These are phyloP conservation scores for Machimus atricapillus DNA, from an alignment of 2,888 invertebrate species.

Conservation along the genomic window DNA sequence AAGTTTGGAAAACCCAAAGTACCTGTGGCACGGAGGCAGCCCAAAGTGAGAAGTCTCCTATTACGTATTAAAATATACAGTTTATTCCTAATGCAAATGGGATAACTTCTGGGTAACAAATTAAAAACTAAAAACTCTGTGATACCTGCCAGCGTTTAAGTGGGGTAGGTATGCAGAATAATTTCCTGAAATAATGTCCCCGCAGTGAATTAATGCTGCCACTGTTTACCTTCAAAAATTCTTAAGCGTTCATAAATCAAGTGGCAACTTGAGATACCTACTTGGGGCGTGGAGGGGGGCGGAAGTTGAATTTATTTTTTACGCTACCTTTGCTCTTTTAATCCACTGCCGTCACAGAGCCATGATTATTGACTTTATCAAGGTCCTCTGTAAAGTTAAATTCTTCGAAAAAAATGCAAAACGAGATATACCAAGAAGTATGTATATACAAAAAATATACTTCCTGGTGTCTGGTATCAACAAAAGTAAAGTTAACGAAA, in stretches of 20 bases:
- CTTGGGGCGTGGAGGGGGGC: not conserved
- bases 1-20: not conserved
- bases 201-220: not conserved
- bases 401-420: not conserved
- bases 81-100: conserved; percentile 26
- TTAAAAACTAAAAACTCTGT: not conserved
- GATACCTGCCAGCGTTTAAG: not conserved
- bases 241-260: not conserved
- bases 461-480: too few relatives aligned
- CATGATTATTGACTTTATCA: not conserved
- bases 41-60: conserved; percentile 8
- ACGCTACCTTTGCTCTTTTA: not conserved
- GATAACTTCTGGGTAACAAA: conserved; percentile 14
- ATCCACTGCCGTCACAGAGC: not conserved
- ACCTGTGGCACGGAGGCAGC: not conserved
- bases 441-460: too few relatives aligned
- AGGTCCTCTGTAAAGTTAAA: too few relatives aligned
- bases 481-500: too few relatives aligned
- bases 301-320: not conserved
- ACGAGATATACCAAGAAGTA: not conserved
- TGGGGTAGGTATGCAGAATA: not conserved
- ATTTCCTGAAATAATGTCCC: not conserved
- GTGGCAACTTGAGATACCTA: not conserved
- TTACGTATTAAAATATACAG: conserved; percentile 26
- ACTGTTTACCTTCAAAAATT: not conserved